Evolutionary conservation across 2,888 invertebrate species (phyloP).

Genomic region (Ophonus ardosiacus): DNA sequence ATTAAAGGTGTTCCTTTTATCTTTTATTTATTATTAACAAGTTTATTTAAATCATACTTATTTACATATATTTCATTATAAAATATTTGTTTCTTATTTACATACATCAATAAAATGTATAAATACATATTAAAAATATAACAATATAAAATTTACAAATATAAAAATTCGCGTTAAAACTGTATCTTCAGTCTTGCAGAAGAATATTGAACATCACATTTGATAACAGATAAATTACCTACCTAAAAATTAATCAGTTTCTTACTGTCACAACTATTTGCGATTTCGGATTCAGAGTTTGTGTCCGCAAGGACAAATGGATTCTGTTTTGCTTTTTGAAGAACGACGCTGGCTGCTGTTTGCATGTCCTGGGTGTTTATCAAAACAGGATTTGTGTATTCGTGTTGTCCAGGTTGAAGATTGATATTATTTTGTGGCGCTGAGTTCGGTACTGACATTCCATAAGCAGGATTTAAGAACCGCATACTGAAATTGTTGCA

Average conservation of each 20-base stretch:
- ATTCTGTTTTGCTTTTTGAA: conserved; percentile 67
- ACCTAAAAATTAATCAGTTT: conserved; percentile 56
- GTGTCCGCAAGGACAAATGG: conserved; percentile 53
- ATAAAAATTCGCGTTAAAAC: conserved; percentile 50
- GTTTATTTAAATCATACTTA: neutral
- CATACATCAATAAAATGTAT: conserved; percentile 43
- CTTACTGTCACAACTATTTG: conserved; percentile 19
- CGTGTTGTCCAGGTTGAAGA: conserved; percentile 72
- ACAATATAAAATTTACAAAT: conserved; percentile 52
- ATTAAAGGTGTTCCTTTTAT: no score
- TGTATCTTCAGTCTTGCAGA: conserved; percentile 28
- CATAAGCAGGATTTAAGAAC: conserved; percentile 72
- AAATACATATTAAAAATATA: conserved; percentile 43
- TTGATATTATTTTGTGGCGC: conserved; percentile 67
- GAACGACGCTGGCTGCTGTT: conserved; percentile 66
- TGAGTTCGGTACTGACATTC: conserved; percentile 67
- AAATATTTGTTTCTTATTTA: conserved; percentile 17
- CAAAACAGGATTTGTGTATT: conserved; percentile 71
- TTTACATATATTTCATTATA: conserved; percentile 17
- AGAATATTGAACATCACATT: conserved; percentile 51
- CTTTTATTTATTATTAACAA: no score
- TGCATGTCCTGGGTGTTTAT: conserved; percentile 66
- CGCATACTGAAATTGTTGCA: conserved; percentile 70
- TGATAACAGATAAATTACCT: conserved; percentile 36
- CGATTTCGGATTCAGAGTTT: conserved; percentile 36